Evolutionary conservation across 2,888 invertebrate genomes (phyloP).

Genomic region (Epiblema foenella): DNA sequence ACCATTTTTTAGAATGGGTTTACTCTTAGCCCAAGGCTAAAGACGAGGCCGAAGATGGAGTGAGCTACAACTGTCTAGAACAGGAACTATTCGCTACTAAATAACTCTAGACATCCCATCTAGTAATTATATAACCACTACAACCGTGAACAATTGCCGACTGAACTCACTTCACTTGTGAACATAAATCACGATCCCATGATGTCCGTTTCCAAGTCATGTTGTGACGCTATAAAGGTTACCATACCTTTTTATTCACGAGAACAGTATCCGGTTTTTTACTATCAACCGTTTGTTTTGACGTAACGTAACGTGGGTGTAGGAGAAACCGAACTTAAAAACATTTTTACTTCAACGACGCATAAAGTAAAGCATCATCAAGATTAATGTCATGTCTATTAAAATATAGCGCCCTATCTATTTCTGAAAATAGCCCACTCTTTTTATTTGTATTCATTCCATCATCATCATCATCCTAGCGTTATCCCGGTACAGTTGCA

Average conservation of each 20-base stretch:
- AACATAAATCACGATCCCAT: conserved; percentile 19
- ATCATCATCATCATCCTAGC: too few species aligned
- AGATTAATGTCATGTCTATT: too few species aligned
- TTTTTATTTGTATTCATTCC: too few species aligned
- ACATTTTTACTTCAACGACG: neutral
- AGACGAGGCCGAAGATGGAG: too few species aligned
- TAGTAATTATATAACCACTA: neutral
- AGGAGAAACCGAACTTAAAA: neutral
- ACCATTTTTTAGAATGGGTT: too few species aligned
- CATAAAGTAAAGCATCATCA: neutral
- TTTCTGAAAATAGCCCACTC: too few species aligned
- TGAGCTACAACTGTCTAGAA: too few species aligned
- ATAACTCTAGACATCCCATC: too few species aligned
- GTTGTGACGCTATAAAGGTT: conserved; percentile 22
- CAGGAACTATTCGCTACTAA: too few species aligned
- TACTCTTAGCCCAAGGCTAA: too few species aligned
- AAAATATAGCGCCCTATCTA: too few species aligned
- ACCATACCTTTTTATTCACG: conserved; percentile 26
- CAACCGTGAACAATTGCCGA: neutral
- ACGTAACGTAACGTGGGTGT: conserved; percentile 9
- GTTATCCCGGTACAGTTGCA: too few species aligned
- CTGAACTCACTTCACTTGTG: neutral
- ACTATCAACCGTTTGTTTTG: conserved; percentile 23
- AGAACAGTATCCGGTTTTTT: conserved; percentile 35
- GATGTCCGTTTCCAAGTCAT: conserved; percentile 34